Evolutionary conservation across 2,888 invertebrate species (phyloP).

Genomic region (Branchipolynoe longqiensis): DNA sequence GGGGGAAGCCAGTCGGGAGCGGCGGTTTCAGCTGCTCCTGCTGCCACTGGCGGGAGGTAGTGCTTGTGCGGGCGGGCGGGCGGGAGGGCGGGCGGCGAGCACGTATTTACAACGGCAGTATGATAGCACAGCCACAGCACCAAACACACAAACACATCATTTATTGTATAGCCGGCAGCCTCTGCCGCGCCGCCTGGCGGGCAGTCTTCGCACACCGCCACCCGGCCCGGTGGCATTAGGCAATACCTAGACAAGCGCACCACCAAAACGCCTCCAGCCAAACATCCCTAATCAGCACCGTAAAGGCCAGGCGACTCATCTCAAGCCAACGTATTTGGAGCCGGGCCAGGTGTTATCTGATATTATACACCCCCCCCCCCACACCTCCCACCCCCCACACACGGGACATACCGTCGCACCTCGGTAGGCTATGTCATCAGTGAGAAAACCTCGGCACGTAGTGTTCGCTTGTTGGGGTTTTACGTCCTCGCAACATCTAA

Average conservation of each 20-base stretch:
- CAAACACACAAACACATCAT: constrained; percentile 14
- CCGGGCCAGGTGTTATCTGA: not conserved
- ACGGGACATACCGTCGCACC: not conserved
- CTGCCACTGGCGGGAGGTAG: constrained; percentile 16
- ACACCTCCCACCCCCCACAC: not conserved
- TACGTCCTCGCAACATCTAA: too few relatives aligned
- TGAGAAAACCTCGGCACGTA: too few relatives aligned
- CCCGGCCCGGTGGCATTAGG: not conserved
- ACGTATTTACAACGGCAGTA: constrained; percentile 15
- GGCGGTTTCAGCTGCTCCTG: constrained; percentile 26
- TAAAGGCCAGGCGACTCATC: not conserved
- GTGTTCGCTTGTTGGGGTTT: too few relatives aligned
- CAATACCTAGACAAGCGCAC: not conserved
- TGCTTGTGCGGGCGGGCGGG: not conserved
- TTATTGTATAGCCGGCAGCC: not conserved
- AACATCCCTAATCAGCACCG: not conserved
- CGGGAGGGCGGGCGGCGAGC: not conserved
- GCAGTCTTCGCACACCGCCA: not conserved
- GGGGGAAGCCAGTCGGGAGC: constrained; percentile 33
- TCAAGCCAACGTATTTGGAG: not conserved
- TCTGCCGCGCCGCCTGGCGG: too few relatives aligned
- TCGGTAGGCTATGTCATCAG: not conserved
- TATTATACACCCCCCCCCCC: too few relatives aligned
- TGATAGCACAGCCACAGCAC: not conserved
- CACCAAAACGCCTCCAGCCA: not conserved